Evolutionary conservation across 2,797 vertebrate species (phyloP), one percentile per base, ranked within the genome.

Genomic region (Hyperoplus lanceolatus): DNA sequence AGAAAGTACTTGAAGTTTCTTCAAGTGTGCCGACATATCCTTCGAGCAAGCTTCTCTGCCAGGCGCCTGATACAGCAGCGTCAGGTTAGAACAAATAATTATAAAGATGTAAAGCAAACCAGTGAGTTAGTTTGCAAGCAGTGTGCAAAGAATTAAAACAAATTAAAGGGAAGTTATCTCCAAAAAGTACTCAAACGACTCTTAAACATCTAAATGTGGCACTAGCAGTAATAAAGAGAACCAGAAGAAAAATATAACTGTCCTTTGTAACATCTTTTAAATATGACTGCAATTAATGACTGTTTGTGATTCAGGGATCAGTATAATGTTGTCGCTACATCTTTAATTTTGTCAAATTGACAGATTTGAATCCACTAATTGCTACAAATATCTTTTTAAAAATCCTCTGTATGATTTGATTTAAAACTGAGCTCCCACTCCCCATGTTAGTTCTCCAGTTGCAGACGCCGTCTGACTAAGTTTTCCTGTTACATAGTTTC

Each of bases 401-500:
- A 9, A 29, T 13, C 46, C 16, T 2, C 6, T 11, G 10, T 36
- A 2, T 45, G 51, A 62, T 58, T 65, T 70, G 39, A 65, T 54
- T 42, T 38, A 0, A 81, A 74, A 79, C 86, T 85, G 84, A 90
- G 79, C 62, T 89, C 82, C 70, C 80, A 69, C 82, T 87, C 53
- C 29, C 29, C 29, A 29, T 46, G 63, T 75, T 63, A 12, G 13
- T 64, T 72, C 75, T 72, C 82, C 55, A 62, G 54, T 55, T 45
- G 53, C 75, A 69, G 56, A 71, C 56, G 53, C 16, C 38, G 56
- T 89, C 66, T 12, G 60, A 91, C 85, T 90, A 89, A 91, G 79
- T 61, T 80, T 80, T 84, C 66, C 71, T 66, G n/a, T 75, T 10
- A 55, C 38, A 39, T 49, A 14, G 16, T 53, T 72, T 83, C 46